Evolutionary conservation across 2,797 vertebrate genomes (phyloP).

Genomic region (Picus viridis): DNA sequence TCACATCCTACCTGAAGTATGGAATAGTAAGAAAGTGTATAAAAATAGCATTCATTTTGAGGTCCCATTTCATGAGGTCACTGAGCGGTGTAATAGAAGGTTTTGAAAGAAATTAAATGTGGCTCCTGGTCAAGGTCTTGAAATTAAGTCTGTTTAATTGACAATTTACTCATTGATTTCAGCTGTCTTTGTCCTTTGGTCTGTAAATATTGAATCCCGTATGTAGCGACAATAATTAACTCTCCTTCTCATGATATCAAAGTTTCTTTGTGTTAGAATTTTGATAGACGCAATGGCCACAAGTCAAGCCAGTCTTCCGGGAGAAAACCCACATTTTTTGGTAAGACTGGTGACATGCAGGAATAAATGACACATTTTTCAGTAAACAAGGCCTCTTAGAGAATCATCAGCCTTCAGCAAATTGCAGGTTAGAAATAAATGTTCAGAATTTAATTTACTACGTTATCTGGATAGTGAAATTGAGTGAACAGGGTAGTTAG

Average conservation of each 20-base stretch:
- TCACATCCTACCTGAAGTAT: background rate
- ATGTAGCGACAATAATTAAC: background rate
- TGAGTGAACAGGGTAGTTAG: slow-evolving; percentile 28
- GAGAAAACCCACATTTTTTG: background rate
- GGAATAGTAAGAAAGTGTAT: background rate
- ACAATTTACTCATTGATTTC: slow-evolving; percentile 1
- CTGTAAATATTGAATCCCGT: background rate
- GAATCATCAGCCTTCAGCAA: slow-evolving; percentile 18
- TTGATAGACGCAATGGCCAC: background rate
- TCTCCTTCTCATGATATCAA: background rate
- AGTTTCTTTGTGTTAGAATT: background rate
- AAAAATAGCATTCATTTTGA: background rate
- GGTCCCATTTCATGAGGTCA: background rate
- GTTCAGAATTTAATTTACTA: slow-evolving; percentile 39
- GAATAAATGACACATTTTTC: background rate
- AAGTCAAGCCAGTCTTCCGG: background rate
- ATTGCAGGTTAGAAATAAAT: slow-evolving; percentile 26
- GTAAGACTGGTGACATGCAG: background rate
- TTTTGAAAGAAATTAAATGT: slow-evolving; percentile 10
- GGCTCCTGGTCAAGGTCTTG: background rate
- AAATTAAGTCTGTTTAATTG: slow-evolving; percentile 2
- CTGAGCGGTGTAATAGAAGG: background rate
- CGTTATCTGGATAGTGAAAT: slow-evolving; percentile 28
- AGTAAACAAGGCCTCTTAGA: background rate
- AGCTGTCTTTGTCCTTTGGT: background rate